A percentile compares a stretch with the other conserved stretches of the same genome.
phyloP scores from a whole-genome alignment of 2,113 vertebrate genomes.

The Leiothrix lutea region DNA sequence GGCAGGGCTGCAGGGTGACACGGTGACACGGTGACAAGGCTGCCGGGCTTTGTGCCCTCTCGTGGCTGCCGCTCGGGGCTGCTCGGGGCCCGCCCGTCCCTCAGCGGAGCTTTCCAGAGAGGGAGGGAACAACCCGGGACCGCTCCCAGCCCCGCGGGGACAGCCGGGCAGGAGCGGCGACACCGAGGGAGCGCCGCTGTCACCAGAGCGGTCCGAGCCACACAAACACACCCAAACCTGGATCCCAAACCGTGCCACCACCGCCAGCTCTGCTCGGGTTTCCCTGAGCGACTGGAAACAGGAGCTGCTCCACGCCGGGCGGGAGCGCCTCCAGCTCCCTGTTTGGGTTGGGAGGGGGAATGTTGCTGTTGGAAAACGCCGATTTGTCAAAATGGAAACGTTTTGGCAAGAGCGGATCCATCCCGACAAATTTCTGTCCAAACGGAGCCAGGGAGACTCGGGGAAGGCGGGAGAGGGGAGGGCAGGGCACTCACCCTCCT shows the following conservation, averaged over 20 bases:
- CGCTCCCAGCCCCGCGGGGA: neutral
- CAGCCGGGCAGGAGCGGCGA: neutral
- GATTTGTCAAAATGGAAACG: neutral
- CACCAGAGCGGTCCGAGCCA: neutral
- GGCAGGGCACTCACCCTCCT: neutral
- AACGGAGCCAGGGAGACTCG: neutral
- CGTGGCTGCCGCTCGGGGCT: neutral
- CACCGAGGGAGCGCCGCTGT: neutral
- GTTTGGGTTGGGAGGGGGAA: neutral
- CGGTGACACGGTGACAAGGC: fast-evolving
- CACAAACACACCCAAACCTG: neutral
- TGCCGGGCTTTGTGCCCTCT: constrained; percentile 45
- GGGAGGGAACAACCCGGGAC: neutral
- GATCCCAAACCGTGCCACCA: neutral
- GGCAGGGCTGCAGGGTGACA: no score
- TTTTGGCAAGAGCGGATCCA: neutral
- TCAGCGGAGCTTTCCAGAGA: neutral
- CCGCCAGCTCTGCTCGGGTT: neutral
- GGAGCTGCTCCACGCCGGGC: neutral
- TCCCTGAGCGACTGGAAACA: neutral
- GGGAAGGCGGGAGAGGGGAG: neutral
- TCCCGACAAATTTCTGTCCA: neutral
- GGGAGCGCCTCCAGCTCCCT: neutral
- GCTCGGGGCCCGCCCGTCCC: neutral
- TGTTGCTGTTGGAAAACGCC: constrained; percentile 11